A percentile compares a stretch with the other conserved stretches of the same genome.
Evolutionary conservation across 2,113 vertebrate species (phyloP).

Genomic region (Lipotes vexillifer): DNA sequence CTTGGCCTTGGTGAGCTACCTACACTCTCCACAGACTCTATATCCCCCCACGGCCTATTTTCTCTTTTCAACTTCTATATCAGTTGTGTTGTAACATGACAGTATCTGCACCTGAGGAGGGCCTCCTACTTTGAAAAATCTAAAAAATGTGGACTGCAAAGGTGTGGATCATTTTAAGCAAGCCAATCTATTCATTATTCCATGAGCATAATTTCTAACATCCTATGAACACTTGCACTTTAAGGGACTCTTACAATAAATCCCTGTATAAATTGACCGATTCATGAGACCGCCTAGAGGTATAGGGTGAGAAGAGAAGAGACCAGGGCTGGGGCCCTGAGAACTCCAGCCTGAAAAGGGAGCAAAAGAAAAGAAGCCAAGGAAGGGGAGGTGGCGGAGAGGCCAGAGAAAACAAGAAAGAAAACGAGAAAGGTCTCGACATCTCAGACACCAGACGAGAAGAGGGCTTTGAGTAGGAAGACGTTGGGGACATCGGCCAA

Average conservation of each 20-base stretch:
- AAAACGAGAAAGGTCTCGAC: background rate
- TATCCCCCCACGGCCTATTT: background rate
- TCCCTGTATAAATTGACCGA: background rate
- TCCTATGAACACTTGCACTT: background rate
- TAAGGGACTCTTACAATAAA: background rate
- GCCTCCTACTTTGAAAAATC: background rate
- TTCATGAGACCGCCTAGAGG: background rate
- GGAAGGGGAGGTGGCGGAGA: background rate
- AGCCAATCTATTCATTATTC: background rate
- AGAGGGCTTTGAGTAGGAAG: background rate
- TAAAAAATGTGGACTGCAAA: background rate
- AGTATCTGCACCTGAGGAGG: background rate
- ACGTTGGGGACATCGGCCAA: fast-evolving
- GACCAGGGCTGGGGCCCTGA: background rate
- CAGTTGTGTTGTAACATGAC: background rate
- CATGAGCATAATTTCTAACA: background rate
- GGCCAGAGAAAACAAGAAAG: background rate
- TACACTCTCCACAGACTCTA: background rate
- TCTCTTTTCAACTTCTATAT: background rate
- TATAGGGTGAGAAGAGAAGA: background rate
- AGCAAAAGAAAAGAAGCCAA: background rate
- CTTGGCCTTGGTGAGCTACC: background rate
- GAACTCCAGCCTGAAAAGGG: background rate
- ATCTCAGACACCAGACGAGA: background rate
- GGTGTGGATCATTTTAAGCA: background rate